These are phyloP conservation scores for Crambe crambe DNA, from an alignment of 37 sponge, comb jelly and placozoan genomes.

Conservation along the genomic window DNA sequence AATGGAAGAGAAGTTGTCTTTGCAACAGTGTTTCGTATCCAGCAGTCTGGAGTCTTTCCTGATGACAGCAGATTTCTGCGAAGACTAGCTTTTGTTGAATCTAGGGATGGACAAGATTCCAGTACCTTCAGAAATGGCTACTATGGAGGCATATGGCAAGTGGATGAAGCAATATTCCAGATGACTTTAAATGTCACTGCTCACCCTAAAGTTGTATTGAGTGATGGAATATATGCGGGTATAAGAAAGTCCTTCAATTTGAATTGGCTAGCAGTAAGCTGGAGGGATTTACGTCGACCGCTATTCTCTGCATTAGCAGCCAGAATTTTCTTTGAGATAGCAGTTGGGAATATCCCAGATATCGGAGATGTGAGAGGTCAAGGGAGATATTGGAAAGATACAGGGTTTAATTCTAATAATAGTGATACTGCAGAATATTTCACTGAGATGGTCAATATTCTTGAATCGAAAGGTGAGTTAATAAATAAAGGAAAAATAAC, in stretches of 20 bases:
- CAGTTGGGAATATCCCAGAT: neutral
- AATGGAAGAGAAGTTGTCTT: constrained; percentile 23
- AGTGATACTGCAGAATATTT: constrained; percentile 11
- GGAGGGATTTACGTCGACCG: constrained; percentile 13
- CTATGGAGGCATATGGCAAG: constrained; percentile 51
- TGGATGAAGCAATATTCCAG: constrained; percentile 29
- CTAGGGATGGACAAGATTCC: constrained; percentile 29
- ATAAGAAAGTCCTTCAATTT: neutral
- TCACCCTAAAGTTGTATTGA: neutral
- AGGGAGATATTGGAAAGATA: constrained; percentile 14
- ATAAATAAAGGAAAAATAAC: no score
- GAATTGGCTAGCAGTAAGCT: constrained; percentile 10
- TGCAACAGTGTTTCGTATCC: constrained; percentile 1
- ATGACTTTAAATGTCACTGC: neutral
- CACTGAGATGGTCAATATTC: neutral
- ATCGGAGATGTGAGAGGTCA: constrained; percentile 13
- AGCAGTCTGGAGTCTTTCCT: constrained; percentile 15
- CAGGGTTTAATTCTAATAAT: neutral
- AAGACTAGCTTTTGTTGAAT: constrained; percentile 37
- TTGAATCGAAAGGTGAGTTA: constrained; percentile 29
- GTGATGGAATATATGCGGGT: neutral
- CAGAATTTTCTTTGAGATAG: constrained; percentile 12
- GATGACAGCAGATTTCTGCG: constrained; percentile 31
- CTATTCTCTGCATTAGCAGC: constrained; percentile 38
- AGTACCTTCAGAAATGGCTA: constrained; percentile 36